These are phyloP conservation scores for Netelia fuscicornis DNA, from an alignment of 2,888 invertebrate species.

Conservation along the genomic window DNA sequence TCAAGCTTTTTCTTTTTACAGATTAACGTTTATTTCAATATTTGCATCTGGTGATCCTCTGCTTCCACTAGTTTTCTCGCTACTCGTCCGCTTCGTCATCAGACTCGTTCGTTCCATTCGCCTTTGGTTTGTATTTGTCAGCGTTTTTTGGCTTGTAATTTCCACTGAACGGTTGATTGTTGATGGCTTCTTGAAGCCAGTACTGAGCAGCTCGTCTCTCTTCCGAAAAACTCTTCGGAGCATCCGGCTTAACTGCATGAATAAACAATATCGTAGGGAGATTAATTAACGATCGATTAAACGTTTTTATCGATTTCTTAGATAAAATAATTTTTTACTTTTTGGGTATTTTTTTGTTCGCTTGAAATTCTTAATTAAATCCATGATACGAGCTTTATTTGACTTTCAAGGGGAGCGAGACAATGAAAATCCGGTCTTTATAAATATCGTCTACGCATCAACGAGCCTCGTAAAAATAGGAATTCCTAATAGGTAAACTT, in stretches of 20 bases:
- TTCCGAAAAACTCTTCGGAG: conserved; percentile 70
- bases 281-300: background rate
- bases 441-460: too few species aligned
- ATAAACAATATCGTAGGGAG: background rate
- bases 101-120: background rate
- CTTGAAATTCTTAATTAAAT: background rate
- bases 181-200: conserved; percentile 71
- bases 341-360: background rate
- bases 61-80: background rate
- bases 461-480: too few species aligned
- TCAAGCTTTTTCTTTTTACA: conserved; percentile 19
- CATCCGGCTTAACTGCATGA: conserved; percentile 55
- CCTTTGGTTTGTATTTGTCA: conserved; percentile 65
- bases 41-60: background rate
- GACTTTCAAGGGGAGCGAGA: background rate
- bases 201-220: conserved; percentile 72
- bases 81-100: conserved; percentile 20
- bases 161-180: conserved; percentile 70
- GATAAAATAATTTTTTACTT: background rate
- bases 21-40: background rate
- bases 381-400: background rate
- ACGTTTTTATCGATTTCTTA: background rate
- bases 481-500: background rate
- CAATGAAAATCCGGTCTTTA: too few species aligned
- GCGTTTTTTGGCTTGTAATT: conserved; percentile 67